Conservation (phyloP, 2,113 vertebrate genomes). For the Hypanus sabinus region DNA sequence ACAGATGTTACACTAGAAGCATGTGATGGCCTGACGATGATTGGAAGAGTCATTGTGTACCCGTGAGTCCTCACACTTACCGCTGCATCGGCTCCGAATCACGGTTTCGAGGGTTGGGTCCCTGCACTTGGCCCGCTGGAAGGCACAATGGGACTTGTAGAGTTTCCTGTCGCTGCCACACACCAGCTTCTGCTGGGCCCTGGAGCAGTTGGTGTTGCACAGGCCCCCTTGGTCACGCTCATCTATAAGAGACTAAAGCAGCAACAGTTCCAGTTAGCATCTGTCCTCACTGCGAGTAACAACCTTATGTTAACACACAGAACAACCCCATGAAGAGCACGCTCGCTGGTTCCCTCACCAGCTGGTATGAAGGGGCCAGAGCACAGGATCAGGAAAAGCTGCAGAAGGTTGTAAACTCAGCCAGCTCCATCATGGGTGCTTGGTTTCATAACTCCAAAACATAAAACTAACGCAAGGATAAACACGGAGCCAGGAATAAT, state of each 20-base stretch:
- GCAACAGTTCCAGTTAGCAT: neutral
- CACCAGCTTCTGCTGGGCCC: slow-evolving; percentile 46
- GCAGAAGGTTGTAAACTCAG: too few species aligned
- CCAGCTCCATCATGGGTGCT: too few species aligned
- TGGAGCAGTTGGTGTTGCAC: slow-evolving; percentile 51
- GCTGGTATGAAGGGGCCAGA: too few species aligned
- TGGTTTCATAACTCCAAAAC: too few species aligned
- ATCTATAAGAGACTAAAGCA: slow-evolving; percentile 51
- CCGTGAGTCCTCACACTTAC: slow-evolving; percentile 17
- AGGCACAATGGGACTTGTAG: slow-evolving; percentile 51
- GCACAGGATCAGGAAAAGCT: too few species aligned
- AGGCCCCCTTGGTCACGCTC: slow-evolving; percentile 49
- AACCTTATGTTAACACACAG: neutral
- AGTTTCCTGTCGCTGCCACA: slow-evolving; percentile 53
- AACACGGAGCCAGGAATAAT: too few species aligned
- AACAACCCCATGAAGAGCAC: neutral
- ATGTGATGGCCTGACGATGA: neutral
- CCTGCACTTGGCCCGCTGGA: slow-evolving; percentile 52
- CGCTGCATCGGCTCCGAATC: slow-evolving; percentile 46
- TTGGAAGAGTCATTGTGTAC: neutral
- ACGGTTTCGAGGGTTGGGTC: slow-evolving; percentile 46
- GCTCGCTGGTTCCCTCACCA: too few species aligned
- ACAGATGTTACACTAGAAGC: neutral
- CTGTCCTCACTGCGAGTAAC: neutral
- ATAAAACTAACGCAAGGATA: too few species aligned